Evolutionary conservation across 2,113 vertebrate genomes (phyloP).

Genomic region (Nanorana parkeri): DNA sequence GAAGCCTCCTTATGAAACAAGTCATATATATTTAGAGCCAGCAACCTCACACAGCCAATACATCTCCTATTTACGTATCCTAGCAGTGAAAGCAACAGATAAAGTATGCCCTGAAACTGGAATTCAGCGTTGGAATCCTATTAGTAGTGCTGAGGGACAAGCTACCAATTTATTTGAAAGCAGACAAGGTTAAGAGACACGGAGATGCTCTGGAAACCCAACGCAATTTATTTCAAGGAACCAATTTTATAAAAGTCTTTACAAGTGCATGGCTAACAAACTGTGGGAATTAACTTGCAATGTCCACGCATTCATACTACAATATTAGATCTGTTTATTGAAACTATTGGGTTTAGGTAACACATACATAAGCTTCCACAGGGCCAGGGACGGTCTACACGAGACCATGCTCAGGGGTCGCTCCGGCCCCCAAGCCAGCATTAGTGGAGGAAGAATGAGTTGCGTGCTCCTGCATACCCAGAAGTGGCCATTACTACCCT

Average conservation of each 20-base stretch:
- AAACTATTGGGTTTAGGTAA: too few species aligned
- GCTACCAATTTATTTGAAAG: neutral
- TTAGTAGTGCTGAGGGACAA: neutral
- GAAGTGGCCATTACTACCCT: too few species aligned
- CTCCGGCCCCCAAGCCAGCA: too few species aligned
- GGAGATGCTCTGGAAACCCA: neutral
- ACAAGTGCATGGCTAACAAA: neutral
- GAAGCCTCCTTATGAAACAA: neutral
- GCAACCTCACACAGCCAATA: neutral
- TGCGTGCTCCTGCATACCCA: too few species aligned
- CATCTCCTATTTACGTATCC: neutral
- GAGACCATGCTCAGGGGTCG: too few species aligned
- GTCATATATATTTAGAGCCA: neutral
- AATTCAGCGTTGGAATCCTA: constrained; percentile 23
- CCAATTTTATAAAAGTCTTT: neutral
- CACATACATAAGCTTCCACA: too few species aligned
- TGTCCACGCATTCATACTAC: too few species aligned
- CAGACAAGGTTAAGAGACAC: neutral
- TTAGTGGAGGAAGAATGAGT: too few species aligned
- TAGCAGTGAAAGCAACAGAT: neutral
- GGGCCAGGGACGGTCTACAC: too few species aligned
- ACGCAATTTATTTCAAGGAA: neutral
- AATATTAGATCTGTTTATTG: too few species aligned
- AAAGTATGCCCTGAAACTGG: constrained; percentile 11
- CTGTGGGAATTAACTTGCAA: neutral